These are phyloP conservation scores for Brachionichthys hirsutus DNA, from an alignment of 2,113 vertebrate genomes.

Conservation along the genomic window DNA sequence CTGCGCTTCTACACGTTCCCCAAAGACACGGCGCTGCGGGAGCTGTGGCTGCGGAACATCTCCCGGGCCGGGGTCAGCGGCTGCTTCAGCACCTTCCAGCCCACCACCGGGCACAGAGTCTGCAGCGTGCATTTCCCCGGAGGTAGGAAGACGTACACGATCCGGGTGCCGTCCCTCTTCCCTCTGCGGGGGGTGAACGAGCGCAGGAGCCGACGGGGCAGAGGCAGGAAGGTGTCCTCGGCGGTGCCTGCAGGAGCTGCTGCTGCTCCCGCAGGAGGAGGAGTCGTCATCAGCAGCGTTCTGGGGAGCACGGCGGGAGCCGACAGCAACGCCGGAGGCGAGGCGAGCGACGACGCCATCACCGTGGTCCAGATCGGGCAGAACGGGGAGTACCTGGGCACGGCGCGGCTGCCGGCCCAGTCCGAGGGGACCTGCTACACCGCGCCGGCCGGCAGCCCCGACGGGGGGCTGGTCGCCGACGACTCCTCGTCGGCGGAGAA, in stretches of 20 bases:
- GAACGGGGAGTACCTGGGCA: constrained; percentile 82
- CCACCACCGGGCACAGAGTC: constrained; percentile 93
- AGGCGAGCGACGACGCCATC: constrained; percentile 68
- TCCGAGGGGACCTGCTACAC: constrained; percentile 59
- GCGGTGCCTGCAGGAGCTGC: constrained; percentile 44
- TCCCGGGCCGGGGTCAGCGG: constrained; percentile 94
- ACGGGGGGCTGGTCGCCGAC: constrained; percentile 58
- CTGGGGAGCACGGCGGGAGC: constrained; percentile 60
- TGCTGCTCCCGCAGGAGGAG: constrained; percentile 59
- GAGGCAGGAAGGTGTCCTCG: constrained; percentile 67
- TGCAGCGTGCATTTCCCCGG: constrained; percentile 95
- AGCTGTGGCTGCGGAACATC: constrained; percentile 96
- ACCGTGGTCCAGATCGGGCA: constrained; percentile 79
- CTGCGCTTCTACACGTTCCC: constrained; percentile 97
- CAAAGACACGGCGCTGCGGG: constrained; percentile 88
- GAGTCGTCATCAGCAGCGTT: constrained; percentile 65
- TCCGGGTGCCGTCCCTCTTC: constrained; percentile 93
- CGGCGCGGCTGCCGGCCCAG: constrained; percentile 82
- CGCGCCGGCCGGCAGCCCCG: constrained; percentile 26
- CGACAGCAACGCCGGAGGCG: constrained; percentile 64
- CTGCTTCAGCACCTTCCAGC: constrained; percentile 97
- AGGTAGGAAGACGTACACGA: constrained; percentile 94
- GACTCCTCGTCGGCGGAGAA: constrained; percentile 48
- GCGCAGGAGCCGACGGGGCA: constrained; percentile 82
- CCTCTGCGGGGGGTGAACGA: constrained; percentile 93